Conservation (phyloP, 2,888 invertebrate species). For the Drosophila antonietae region DNA sequence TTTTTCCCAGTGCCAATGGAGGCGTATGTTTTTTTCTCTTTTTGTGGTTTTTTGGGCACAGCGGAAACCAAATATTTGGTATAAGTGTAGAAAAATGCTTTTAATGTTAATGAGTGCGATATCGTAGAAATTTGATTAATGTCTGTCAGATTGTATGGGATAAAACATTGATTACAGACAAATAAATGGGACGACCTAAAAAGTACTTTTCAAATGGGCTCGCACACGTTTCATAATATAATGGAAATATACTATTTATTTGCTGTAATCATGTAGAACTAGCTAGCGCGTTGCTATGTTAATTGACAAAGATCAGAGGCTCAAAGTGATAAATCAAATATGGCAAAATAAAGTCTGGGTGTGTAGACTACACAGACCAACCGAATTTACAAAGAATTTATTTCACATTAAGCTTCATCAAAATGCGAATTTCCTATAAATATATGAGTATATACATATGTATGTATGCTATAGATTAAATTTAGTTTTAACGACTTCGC, state of each 20-base stretch:
- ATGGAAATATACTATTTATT: background rate
- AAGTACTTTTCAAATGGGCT: background rate
- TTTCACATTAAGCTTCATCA: background rate
- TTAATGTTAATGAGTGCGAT: constrained; percentile 40
- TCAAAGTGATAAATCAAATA: constrained; percentile 2
- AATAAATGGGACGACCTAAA: constrained; percentile 5
- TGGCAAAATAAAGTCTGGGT: background rate
- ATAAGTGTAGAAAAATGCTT: constrained; percentile 47
- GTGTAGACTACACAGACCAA: background rate
- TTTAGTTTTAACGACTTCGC: background rate
- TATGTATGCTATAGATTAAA: background rate
- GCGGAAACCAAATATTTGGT: constrained; percentile 41
- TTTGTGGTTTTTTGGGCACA: constrained; percentile 10
- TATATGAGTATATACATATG: background rate
- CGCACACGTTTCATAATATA: background rate
- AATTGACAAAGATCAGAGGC: constrained; percentile 7
- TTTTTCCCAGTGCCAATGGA: constrained; percentile 16
- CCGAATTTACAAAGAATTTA: background rate
- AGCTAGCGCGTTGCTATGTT: background rate
- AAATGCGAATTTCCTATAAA: background rate
- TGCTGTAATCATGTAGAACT: constrained; percentile 1
- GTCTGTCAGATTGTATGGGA: constrained; percentile 50
- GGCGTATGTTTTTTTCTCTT: constrained; percentile 23
- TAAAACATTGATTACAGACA: constrained; percentile 25
- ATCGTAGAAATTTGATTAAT: constrained; percentile 58